phyloP scores from a whole-genome alignment of 2,113 vertebrate species.

The Pedionomus torquatus region DNA sequence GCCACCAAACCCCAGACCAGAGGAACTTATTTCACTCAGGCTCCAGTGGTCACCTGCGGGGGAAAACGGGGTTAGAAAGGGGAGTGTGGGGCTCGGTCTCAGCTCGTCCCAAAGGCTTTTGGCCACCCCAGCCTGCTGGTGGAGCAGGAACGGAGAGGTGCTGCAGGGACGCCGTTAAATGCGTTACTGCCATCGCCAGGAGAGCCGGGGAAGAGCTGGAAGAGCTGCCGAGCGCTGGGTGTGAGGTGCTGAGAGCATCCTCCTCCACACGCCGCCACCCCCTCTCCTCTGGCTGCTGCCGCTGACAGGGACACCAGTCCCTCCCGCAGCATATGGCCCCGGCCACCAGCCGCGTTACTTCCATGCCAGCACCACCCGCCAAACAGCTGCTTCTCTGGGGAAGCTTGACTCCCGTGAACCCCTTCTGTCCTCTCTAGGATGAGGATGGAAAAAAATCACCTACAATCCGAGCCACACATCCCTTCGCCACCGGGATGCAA shows the following conservation, averaged over 20 bases:
- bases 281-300: neutral
- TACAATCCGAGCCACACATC: neutral
- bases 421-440: neutral
- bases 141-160: neutral
- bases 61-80: neutral
- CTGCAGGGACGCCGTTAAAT: neutral
- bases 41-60: accelerated
- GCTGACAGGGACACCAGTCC: neutral
- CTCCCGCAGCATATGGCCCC: neutral
- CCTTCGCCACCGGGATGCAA: neutral
- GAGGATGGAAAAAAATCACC: neutral
- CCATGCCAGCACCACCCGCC: neutral
- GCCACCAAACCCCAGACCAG: neutral
- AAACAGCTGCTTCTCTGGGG: neutral
- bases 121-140: too few species aligned
- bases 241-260: neutral
- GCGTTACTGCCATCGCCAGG: neutral
- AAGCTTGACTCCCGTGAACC: neutral
- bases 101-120: neutral
- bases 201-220: neutral
- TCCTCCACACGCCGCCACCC: neutral
- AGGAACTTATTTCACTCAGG: neutral
- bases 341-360: neutral
- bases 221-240: neutral
- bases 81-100: accelerated